Conservation (phyloP, 2,113 vertebrate genomes). For the Poecilia latipinna region DNA sequence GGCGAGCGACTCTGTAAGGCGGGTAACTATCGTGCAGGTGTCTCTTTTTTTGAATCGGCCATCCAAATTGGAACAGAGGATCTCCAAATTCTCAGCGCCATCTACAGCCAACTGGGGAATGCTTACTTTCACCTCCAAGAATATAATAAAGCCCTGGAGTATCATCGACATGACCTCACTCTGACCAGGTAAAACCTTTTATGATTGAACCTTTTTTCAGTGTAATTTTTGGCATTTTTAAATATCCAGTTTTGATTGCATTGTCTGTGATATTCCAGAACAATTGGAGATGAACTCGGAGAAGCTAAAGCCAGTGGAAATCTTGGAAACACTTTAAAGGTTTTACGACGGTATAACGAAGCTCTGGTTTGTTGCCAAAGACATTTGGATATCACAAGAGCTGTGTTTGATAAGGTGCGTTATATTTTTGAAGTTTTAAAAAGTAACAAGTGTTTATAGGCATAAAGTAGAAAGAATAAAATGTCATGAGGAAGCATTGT, state of each 20-base stretch:
- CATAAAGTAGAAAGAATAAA: too few relatives aligned
- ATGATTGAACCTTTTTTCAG: too few relatives aligned
- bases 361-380: constrained; percentile 94
- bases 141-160: constrained; percentile 93
- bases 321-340: constrained; percentile 96
- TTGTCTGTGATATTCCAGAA: constrained; percentile 78
- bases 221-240: too few relatives aligned
- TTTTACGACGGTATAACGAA: constrained; percentile 95
- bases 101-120: constrained; percentile 98
- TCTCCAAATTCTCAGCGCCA: constrained; percentile 94
- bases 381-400: constrained; percentile 93
- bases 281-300: constrained; percentile 91
- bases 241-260: not conserved
- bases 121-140: constrained; percentile 97
- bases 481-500: too few relatives aligned
- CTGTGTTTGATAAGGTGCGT: constrained; percentile 92
- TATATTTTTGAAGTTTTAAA: not conserved
- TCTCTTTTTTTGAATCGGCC: constrained; percentile 95
- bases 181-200: constrained; percentile 83
- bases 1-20: constrained; percentile 94
- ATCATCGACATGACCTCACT: constrained; percentile 95
- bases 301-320: constrained; percentile 99
- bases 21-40: constrained; percentile 88
- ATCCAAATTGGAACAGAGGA: constrained; percentile 98
- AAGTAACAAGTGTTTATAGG: too few relatives aligned